Evolutionary conservation across 2,797 vertebrate genomes (phyloP), one percentile per base, ranked within the genome.

Genomic region (Alcedo atthis): DNA sequence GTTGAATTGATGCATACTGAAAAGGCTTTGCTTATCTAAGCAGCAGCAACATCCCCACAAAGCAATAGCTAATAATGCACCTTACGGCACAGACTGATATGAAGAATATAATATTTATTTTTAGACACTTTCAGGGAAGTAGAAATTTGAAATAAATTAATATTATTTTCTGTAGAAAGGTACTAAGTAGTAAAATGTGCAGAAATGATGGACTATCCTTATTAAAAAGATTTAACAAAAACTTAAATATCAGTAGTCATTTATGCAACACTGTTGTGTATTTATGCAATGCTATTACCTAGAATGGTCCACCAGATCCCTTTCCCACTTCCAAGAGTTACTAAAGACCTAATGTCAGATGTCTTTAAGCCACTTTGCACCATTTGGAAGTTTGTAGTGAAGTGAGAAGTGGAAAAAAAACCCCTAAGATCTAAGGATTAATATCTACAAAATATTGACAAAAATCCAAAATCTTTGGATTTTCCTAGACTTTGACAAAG

Each of bases 1-100:
- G 91, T 95, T 93, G 26, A 85, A 83, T 76, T 87, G 75, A 94
- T 81, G 77, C 61, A 68, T 68, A 85, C 22, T 82, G 87, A 90
- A 89, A 91, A 95, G 54, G 22, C 37, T 89, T 89, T 85, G 61
- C 37, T 85, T 87, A 87, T n/a, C 5, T 54, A 92, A 91, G 81
- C 45, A 93, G 68, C 64, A 92, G 46, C 40, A 87, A 70, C 37
- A 75, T 81, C 33, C 69, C 82, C 71, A 46, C 37, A 69, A 69
- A 92, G 77, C 66, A 62, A 83, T 40, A 86, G 43, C 37, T 81
- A 66, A 66, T 73, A 88, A 91, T 69, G 63, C 32, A 69, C 57
- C 70, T 75, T 62, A 43, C 77, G 51, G 43, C 57, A 76, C 21
- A 73, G 18, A 26, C 30, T 9, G 32, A 73, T 86, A 32, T 48